Evolutionary conservation across 2,113 vertebrate species (phyloP).

Genomic region (Symphodus melops): DNA sequence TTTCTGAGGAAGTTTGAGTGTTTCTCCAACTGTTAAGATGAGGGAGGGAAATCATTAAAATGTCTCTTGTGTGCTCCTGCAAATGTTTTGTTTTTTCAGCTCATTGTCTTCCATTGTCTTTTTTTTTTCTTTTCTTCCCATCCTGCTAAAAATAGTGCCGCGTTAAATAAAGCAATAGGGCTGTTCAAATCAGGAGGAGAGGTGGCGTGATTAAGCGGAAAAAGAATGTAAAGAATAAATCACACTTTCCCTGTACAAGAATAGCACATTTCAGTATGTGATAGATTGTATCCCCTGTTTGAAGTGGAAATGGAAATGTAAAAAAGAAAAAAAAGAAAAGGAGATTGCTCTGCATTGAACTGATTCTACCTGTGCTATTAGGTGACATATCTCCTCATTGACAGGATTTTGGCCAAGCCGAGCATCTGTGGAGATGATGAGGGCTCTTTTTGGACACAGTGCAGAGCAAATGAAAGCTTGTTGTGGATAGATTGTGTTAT

Average conservation of each 20-base stretch:
- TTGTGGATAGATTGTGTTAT: not conserved
- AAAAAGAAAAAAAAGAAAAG: not conserved
- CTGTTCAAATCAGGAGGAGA: not conserved
- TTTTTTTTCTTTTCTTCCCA: constrained; percentile 29
- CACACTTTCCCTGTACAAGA: not conserved
- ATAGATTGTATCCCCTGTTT: constrained; percentile 12
- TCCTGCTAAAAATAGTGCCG: constrained; percentile 13
- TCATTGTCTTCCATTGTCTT: constrained; percentile 24
- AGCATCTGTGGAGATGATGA: not conserved
- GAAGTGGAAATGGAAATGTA: not conserved
- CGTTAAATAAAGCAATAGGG: constrained; percentile 1
- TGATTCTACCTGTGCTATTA: constrained; percentile 3
- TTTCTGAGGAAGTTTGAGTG: not conserved
- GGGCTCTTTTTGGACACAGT: not conserved
- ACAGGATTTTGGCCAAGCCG: not conserved
- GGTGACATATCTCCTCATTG: constrained; percentile 1
- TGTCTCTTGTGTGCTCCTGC: not conserved
- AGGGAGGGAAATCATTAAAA: not conserved
- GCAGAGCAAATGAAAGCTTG: constrained; percentile 1
- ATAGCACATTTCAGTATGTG: constrained; percentile 4
- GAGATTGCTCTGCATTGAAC: constrained; percentile 8
- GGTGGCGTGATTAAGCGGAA: not conserved
- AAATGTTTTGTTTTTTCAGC: not conserved
- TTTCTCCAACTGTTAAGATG: not conserved
- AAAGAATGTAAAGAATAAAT: constrained; percentile 1